Evolutionary conservation across 2,797 vertebrate species (phyloP).

Genomic region (Peromyscus melanophrys): DNA sequence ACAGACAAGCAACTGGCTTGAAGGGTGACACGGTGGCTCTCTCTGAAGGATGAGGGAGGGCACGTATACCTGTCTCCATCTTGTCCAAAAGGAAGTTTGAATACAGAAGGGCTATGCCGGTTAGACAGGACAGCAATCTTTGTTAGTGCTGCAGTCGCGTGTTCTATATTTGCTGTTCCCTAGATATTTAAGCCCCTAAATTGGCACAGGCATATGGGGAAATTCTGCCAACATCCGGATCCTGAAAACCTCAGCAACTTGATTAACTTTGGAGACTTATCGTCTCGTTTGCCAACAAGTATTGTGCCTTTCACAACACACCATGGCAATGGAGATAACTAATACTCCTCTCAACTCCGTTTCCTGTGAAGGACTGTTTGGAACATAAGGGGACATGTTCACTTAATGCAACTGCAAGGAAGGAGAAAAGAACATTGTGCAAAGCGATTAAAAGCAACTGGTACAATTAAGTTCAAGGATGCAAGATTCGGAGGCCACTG

Average conservation of each 20-base stretch:
- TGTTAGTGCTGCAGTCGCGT: conserved; percentile 22
- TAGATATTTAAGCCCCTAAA: conserved; percentile 66
- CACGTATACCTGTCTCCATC: neutral
- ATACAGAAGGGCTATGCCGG: neutral
- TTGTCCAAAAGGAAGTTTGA: neutral
- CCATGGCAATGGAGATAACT: neutral
- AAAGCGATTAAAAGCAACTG: conserved; percentile 54
- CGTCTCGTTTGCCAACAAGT: conserved; percentile 55
- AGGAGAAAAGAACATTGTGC: conserved; percentile 33
- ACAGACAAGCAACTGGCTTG: neutral
- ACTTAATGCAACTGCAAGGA: conserved; percentile 12
- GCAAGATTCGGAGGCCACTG: neutral
- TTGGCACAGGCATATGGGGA: conserved; percentile 18
- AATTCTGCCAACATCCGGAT: conserved; percentile 72
- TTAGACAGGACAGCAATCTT: neutral
- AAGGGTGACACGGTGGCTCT: neutral
- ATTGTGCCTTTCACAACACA: conserved; percentile 3
- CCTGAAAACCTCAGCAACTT: conserved; percentile 75
- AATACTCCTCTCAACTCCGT: neutral
- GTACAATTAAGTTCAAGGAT: conserved; percentile 7
- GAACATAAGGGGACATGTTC: neutral
- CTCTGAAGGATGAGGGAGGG: neutral
- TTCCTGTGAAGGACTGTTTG: neutral
- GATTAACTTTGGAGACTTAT: conserved; percentile 69
- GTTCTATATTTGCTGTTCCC: conserved; percentile 70